Evolutionary conservation across 2,888 invertebrate species (phyloP), one percentile per base, ranked within the genome.

Genomic region (Parapristionchus giblindavisi): DNA sequence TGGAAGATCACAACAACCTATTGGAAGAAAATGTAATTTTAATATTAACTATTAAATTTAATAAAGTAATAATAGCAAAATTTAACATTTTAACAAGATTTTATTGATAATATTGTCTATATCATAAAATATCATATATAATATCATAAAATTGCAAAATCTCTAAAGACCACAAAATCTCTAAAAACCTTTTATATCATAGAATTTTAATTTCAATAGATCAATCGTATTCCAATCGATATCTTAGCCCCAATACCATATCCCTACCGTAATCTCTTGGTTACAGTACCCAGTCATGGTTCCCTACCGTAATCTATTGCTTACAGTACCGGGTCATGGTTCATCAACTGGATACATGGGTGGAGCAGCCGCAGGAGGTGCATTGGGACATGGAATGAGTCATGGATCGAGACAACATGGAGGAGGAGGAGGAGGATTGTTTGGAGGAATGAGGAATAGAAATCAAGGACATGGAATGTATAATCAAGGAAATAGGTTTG

Each of bases 271-370:
- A 60, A 40, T 17, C 61, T 17, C 17, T 43, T 43, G 43, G 43
- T 8, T 61, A 61, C 61, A 36, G 14, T 40, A 61, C n/a, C 29
- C n/a, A n/a, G n/a, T n/a, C n/a, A n/a, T n/a, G n/a, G n/a, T n/a
- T n/a, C n/a, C 63, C 43, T 38, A 61, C 61, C 61, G 38, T 65
- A 43, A n/a, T 32, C 43, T 36, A 17, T 54, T 71, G 21, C n/a
- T n/a, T n/a, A n/a, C 56, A 71, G 70, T 71, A 21, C 70, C 70
- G 8, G 68, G 68, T 27, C 68, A 68, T 29, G 70, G 70, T n/a
- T n/a, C 36, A 0, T 24, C 24, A 0, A 40, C 56, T 8, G 54
- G 56, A 1, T 71, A 56, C 51, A 36, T 51, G 52, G 52, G 51
- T 34, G 68, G 68, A 27, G 68, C 68, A 4, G 68, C 68, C 2